Evolutionary conservation across 2,113 vertebrate genomes (phyloP).

Genomic region (Petrocephalus zakoni): DNA sequence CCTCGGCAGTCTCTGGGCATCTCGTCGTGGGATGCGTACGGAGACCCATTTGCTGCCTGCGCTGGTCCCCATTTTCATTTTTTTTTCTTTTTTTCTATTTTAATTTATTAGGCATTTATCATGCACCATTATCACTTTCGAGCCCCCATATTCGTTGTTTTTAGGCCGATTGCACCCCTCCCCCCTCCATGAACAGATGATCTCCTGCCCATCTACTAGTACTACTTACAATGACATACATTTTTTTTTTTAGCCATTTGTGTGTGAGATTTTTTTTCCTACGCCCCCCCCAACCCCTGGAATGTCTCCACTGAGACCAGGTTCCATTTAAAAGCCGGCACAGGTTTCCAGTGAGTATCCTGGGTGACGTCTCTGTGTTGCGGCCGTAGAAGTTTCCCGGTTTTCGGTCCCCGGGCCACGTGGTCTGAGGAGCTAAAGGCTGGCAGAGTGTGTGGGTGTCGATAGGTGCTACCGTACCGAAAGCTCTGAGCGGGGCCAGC

Average conservation of each 20-base stretch:
- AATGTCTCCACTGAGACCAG: background rate
- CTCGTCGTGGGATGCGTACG: background rate
- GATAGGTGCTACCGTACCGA: background rate
- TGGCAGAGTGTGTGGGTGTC: background rate
- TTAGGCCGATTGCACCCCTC: background rate
- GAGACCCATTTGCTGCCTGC: background rate
- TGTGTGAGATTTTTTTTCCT: background rate
- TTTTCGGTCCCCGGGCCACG: background rate
- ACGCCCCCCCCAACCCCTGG: background rate
- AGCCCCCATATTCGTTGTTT: background rate
- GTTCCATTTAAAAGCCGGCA: background rate
- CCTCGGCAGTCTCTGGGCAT: background rate
- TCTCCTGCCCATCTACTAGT: background rate
- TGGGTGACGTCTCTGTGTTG: background rate
- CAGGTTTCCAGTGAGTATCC: background rate
- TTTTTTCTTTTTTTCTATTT: background rate
- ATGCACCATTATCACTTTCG: background rate
- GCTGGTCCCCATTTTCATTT: background rate
- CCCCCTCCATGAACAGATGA: background rate
- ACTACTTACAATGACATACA: background rate
- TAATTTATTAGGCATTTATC: background rate
- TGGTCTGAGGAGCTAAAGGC: background rate
- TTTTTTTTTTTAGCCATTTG: background rate
- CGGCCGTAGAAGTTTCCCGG: background rate
- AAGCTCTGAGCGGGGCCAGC: background rate